Conservation (phyloP, 2,797 vertebrate species). For the Caiman crocodilus region DNA sequence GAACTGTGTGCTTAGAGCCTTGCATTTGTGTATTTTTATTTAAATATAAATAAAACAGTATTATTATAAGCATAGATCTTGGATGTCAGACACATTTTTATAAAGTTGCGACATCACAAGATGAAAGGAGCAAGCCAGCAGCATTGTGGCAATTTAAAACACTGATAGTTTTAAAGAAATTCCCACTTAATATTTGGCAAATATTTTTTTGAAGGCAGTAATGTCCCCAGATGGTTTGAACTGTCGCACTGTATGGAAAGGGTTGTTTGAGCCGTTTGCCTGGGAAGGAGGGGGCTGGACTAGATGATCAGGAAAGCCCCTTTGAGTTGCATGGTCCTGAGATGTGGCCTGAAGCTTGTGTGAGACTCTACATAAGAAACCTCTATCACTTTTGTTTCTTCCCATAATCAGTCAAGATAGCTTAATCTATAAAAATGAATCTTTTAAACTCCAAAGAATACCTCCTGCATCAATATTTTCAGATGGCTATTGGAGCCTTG, state of each 20-base stretch:
- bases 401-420: neutral
- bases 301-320: neutral
- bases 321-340: neutral
- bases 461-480: neutral
- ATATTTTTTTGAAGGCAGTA: conserved; percentile 8
- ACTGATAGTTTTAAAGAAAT: conserved; percentile 8
- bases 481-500: neutral
- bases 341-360: neutral
- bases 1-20: neutral
- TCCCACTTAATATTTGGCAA: neutral
- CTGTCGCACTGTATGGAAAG: neutral
- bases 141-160: conserved; percentile 13
- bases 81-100: neutral
- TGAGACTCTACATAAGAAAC: neutral
- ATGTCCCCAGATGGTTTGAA: neutral
- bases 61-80: neutral
- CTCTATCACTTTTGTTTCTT: neutral
- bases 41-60: conserved; percentile 6
- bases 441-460: neutral
- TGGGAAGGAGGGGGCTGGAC: neutral
- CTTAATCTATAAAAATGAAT: neutral
- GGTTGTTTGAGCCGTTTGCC: neutral
- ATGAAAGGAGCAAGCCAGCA: conserved; percentile 43
- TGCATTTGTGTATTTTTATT: neutral
- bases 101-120: neutral